Conservation (phyloP, 1,140 invertebrate species). For the Drosophila baimaii region DNA sequence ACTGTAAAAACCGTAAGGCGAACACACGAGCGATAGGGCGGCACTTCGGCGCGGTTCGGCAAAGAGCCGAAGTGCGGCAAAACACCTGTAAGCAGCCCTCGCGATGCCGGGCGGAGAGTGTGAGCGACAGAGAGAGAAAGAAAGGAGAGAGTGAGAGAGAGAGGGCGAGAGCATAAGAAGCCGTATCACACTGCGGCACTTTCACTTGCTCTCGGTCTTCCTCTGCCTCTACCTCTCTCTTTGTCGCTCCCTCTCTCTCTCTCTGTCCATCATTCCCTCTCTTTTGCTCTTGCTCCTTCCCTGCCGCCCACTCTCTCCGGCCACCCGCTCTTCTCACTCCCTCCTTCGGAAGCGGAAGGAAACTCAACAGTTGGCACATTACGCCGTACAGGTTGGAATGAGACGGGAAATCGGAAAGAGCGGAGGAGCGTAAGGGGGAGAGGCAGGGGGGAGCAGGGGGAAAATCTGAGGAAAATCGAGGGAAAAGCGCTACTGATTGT, state of each 20-base stretch:
- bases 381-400: conserved; percentile 15
- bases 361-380: conserved; percentile 82
- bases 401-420: neutral
- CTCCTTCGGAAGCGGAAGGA: conserved; percentile 68
- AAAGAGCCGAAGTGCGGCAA: conserved; percentile 15
- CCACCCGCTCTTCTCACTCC: neutral
- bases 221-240: neutral
- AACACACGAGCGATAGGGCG: conserved; percentile 12
- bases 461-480: conserved; percentile 11
- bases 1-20: conserved; percentile 30
- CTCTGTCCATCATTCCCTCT: neutral
- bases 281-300: neutral
- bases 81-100: conserved; percentile 73
- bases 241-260: neutral
- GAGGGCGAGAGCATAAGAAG: conserved; percentile 15
- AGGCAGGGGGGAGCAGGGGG: neutral
- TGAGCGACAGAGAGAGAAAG: conserved; percentile 12
- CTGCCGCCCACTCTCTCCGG: neutral
- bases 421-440: neutral
- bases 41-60: conserved; percentile 6
- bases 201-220: conserved; percentile 9
- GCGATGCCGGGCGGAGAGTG: conserved; percentile 50
- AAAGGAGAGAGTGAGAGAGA: conserved; percentile 3
- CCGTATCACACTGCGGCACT: conserved; percentile 33
- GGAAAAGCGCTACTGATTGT: conserved; percentile 54